A percentile compares a stretch with the other conserved stretches of the same genome.
These are phyloP conservation scores for Anguilla japonica DNA, from an alignment of 2,113 vertebrate species.

Conservation along the genomic window DNA sequence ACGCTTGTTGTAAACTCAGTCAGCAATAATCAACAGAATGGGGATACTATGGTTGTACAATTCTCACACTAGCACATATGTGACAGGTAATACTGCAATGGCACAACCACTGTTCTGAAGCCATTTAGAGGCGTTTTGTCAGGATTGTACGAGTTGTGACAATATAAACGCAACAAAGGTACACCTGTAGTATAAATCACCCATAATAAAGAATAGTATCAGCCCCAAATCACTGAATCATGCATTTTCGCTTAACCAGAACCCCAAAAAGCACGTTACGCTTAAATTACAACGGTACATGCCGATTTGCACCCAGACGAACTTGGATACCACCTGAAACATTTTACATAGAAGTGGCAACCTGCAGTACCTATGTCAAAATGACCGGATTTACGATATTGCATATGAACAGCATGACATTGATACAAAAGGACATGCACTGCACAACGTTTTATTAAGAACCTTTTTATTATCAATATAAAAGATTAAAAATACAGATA, in stretches of 20 bases:
- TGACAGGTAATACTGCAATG: background rate
- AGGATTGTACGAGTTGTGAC: background rate
- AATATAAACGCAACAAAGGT: background rate
- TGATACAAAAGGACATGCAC: constrained; percentile 24
- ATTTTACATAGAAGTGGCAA: background rate
- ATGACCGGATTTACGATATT: background rate
- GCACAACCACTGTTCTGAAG: background rate
- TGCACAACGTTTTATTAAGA: constrained; percentile 33
- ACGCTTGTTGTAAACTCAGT: background rate
- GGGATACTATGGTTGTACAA: background rate
- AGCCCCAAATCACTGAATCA: background rate
- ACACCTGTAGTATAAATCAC: background rate
- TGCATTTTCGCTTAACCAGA: background rate
- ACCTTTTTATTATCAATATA: constrained; percentile 44
- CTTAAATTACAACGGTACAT: background rate
- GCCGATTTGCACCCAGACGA: background rate
- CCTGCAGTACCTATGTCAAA: background rate
- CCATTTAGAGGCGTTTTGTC: background rate
- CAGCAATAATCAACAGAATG: background rate
- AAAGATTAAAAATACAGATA: constrained; percentile 30
- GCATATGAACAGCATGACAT: background rate
- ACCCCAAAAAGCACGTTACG: background rate
- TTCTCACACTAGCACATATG: background rate
- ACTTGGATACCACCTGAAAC: background rate
- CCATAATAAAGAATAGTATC: background rate